A percentile compares a stretch with the other conserved stretches of the same genome.
These are phyloP conservation scores for Silurus aristotelis DNA, from an alignment of 2,797 vertebrate species.

Conservation along the genomic window DNA sequence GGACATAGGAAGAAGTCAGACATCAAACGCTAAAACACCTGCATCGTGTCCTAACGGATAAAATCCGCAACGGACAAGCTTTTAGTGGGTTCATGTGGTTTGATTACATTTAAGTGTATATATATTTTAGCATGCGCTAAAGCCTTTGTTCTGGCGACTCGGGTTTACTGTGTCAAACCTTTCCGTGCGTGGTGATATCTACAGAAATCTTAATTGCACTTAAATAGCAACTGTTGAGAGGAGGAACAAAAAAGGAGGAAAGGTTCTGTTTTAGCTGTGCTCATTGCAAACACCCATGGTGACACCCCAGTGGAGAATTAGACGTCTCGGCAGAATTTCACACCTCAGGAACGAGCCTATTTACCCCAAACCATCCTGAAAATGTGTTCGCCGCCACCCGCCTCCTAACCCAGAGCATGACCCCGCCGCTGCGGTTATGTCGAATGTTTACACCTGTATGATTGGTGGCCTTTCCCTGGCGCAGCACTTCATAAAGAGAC, in stretches of 20 bases:
- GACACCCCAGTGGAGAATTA: background rate
- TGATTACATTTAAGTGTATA: constrained; percentile 48
- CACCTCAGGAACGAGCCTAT: constrained; percentile 42
- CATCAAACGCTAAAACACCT: constrained; percentile 45
- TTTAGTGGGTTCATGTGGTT: constrained; percentile 36
- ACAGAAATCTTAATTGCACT: background rate
- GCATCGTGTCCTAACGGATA: constrained; percentile 39
- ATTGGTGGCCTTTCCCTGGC: constrained; percentile 70
- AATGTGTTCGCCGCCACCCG: constrained; percentile 50
- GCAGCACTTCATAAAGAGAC: constrained; percentile 70
- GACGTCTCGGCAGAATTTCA: constrained; percentile 58
- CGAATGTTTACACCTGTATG: constrained; percentile 75
- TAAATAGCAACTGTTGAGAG: background rate
- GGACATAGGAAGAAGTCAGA: constrained; percentile 29
- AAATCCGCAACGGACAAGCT: constrained; percentile 23
- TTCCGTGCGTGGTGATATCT: background rate
- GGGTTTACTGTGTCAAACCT: background rate
- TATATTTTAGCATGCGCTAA: constrained; percentile 41
- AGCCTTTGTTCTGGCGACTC: constrained; percentile 12
- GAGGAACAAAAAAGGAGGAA: background rate
- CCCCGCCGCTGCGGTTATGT: constrained; percentile 64
- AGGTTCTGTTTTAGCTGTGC: background rate
- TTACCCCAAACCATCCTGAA: no score
- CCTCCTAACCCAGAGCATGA: constrained; percentile 56
- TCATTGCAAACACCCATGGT: background rate